phyloP scores from a whole-genome alignment of 2,797 vertebrate species.

The Allobates femoralis region DNA sequence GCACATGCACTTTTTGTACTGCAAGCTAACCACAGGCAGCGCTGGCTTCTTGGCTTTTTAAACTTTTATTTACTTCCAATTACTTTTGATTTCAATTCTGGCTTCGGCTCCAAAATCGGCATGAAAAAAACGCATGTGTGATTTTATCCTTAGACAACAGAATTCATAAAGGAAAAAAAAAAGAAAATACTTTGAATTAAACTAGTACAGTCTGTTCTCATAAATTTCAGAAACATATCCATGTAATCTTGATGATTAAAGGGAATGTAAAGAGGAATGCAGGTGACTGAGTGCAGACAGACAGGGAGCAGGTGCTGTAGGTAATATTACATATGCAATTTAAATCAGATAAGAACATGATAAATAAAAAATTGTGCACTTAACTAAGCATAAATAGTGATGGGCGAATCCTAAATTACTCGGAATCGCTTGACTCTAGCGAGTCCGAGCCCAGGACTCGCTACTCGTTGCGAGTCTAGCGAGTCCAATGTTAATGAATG shows the following conservation, averaged over 20 bases:
- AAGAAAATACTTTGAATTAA: neutral
- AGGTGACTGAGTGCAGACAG: conserved; percentile 36
- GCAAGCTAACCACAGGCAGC: too few relatives aligned
- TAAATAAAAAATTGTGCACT: conserved; percentile 36
- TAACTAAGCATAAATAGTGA: conserved; percentile 15
- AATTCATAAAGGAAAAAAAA: neutral
- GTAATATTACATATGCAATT: conserved; percentile 26
- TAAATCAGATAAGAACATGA: conserved; percentile 38
- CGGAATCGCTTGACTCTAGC: too few relatives aligned
- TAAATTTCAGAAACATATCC: conserved; percentile 26
- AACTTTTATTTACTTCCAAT: too few relatives aligned
- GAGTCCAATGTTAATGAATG: too few relatives aligned
- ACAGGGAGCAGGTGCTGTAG: conserved; percentile 15
- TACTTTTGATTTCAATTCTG: neutral
- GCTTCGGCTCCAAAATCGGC: too few relatives aligned
- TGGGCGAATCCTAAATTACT: too few relatives aligned
- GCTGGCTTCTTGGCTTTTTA: too few relatives aligned
- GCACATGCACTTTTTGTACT: too few relatives aligned
- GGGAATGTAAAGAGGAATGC: conserved; percentile 27
- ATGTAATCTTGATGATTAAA: conserved; percentile 33
- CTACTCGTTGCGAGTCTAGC: too few relatives aligned
- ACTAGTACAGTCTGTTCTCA: neutral
- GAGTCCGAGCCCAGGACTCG: too few relatives aligned
- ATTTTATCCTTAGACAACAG: neutral
- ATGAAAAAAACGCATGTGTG: neutral